A percentile compares a stretch with the other conserved stretches of the same genome.
phyloP scores from a whole-genome alignment of 2,113 vertebrate species.

The Natator depressus region DNA sequence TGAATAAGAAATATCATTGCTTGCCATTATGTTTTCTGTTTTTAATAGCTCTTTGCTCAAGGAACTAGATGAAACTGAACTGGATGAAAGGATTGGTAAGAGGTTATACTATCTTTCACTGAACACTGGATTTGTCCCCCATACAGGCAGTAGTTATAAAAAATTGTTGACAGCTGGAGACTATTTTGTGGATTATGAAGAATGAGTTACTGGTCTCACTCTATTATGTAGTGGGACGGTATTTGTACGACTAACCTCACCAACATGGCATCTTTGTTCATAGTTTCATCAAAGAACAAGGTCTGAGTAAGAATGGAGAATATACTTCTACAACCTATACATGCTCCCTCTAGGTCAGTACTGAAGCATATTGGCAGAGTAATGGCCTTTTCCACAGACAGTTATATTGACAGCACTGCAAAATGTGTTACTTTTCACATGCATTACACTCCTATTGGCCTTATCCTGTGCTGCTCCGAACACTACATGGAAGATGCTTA shows the following conservation, averaged over 20 bases:
- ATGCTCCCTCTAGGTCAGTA: background rate
- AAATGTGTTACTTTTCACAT: background rate
- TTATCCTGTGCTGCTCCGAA: background rate
- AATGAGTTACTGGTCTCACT: background rate
- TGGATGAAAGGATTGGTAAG: background rate
- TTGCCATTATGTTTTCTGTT: background rate
- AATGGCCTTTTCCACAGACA: background rate
- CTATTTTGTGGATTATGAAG: background rate
- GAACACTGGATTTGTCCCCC: background rate
- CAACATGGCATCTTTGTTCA: background rate
- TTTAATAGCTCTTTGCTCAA: background rate
- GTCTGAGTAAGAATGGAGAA: background rate
- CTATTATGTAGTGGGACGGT: background rate
- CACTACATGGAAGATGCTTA: background rate
- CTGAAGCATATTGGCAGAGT: background rate
- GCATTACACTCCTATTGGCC: background rate
- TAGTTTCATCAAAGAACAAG: background rate
- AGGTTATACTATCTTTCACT: background rate
- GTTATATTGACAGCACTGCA: background rate
- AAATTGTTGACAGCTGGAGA: background rate
- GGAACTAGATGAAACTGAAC: background rate
- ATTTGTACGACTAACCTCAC: background rate
- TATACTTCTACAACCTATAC: background rate
- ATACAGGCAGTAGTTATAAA: fast-evolving
- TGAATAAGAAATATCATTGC: background rate